Evolutionary conservation across 2,888 invertebrate species (phyloP).

Genomic region (Cheilosia vulpina): DNA sequence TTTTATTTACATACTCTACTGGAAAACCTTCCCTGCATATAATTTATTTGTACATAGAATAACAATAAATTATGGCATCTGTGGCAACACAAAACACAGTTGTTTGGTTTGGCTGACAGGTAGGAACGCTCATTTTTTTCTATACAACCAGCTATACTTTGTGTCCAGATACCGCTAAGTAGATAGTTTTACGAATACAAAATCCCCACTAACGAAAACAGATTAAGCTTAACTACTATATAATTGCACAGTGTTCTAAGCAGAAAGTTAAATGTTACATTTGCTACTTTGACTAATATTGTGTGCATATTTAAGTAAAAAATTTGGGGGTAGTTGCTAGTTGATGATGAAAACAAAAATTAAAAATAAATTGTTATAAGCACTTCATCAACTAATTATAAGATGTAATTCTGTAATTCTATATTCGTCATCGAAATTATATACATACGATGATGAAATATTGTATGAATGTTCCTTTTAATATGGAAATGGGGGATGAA

Average conservation of each 20-base stretch:
- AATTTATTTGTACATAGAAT: conserved; percentile 61
- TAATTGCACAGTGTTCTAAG: conserved; percentile 12
- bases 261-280: not conserved
- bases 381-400: too few species aligned
- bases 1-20: conserved; percentile 48
- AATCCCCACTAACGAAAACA: conserved; percentile 4
- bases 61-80: conserved; percentile 65
- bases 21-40: conserved; percentile 19
- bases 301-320: too few species aligned
- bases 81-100: conserved; percentile 50
- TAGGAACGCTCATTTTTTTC: conserved; percentile 53
- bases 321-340: too few species aligned
- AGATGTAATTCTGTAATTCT: too few species aligned
- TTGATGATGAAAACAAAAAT: too few species aligned
- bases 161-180: conserved; percentile 54
- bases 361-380: too few species aligned
- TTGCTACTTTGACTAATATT: not conserved
- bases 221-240: conserved; percentile 27
- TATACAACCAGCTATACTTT: conserved; percentile 37
- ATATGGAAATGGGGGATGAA: conserved; percentile 39
- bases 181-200: conserved; percentile 26
- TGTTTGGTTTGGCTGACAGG: conserved; percentile 50
- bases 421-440: too few species aligned
- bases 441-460: too few species aligned
- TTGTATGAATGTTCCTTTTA: not conserved